Base-by-base conservation (phyloP, 2,797 vertebrate species). In the Sebastes paucispinis region DNA sequence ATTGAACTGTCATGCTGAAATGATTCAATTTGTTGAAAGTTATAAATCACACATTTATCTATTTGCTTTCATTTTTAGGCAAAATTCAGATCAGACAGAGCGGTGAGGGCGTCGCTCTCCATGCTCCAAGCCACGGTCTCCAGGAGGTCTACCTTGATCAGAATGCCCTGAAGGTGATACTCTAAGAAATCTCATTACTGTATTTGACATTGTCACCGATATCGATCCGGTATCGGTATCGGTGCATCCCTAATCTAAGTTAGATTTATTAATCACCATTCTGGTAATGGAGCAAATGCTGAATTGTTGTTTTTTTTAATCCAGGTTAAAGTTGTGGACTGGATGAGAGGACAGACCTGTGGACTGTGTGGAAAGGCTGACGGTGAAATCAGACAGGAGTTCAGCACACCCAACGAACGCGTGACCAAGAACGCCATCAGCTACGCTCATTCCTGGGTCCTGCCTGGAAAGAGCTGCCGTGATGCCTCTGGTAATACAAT, bases 361-460 rank as follows among this genome's bases (percentile, higher is more conserved):
- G 96, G 96, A 69, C 81, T 97, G 47, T 97, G 96, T 89, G 97
- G 96, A 91, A 96, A 87, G 59, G 95, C 93, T 3, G 94, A 97
- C 18, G 96, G 95, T 32, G 96, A 97, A 88, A 63, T 87, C 52
- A 92, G 88, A 86, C 90, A 95, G 72, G 96, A 97, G 78, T 97
- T 91, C 63, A 85, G 81, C 58, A 96, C 85, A 18, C 96, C 96
- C 29, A 96, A 90, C 39, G 82, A 93, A 50, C 92, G 92, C 25
- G 3, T 93, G 79, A 88, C 92, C 73, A 93, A 94, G 86, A 92
- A 93, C 58, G 76, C 93, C 66, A 86, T 85, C 73, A 96, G 94
- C 87, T 97, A 92, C 52, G 91, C 90, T 74, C 95, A 96, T 73
- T 96, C 96, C 69, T 97, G 97, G 97, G 95, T 96, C 32, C 36